phyloP scores from a whole-genome alignment of 2,113 vertebrate genomes.

The Heterochromis multidens region DNA sequence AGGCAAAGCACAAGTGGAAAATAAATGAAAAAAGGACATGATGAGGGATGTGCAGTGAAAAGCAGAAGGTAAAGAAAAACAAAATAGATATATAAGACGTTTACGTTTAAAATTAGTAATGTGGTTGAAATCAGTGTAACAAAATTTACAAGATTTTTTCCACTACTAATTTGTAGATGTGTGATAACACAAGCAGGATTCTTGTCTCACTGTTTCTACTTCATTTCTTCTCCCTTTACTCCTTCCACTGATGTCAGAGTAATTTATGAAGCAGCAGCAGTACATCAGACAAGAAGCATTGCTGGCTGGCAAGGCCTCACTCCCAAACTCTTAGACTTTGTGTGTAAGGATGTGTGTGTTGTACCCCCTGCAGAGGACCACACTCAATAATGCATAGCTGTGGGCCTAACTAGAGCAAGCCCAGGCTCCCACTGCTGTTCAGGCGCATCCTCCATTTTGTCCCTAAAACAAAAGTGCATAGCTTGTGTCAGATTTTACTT shows the following conservation, averaged over 20 bases:
- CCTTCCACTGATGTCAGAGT: constrained; percentile 39
- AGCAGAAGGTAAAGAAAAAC: too few species aligned
- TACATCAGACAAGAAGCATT: neutral
- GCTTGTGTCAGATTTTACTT: neutral
- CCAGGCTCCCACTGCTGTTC: neutral
- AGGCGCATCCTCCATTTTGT: constrained; percentile 15
- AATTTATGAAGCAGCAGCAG: constrained; percentile 22
- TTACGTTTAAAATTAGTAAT: neutral
- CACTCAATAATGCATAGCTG: constrained; percentile 54
- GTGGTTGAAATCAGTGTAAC: neutral
- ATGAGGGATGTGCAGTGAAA: neutral
- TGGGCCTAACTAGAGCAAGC: constrained; percentile 7
- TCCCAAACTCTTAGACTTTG: neutral
- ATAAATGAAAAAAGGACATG: neutral
- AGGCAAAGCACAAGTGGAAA: neutral
- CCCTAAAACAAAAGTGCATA: constrained; percentile 10
- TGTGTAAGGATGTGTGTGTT: neutral
- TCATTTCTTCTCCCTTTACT: neutral
- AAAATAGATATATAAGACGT: neutral
- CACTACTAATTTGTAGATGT: neutral
- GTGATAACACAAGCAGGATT: neutral
- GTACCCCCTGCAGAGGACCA: constrained; percentile 34
- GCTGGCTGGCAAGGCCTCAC: neutral
- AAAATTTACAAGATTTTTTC: neutral
- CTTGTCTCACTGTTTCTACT: neutral